Evolutionary conservation across 2,797 vertebrate species (phyloP).

Genomic region (Dromococcyx pavoninus): DNA sequence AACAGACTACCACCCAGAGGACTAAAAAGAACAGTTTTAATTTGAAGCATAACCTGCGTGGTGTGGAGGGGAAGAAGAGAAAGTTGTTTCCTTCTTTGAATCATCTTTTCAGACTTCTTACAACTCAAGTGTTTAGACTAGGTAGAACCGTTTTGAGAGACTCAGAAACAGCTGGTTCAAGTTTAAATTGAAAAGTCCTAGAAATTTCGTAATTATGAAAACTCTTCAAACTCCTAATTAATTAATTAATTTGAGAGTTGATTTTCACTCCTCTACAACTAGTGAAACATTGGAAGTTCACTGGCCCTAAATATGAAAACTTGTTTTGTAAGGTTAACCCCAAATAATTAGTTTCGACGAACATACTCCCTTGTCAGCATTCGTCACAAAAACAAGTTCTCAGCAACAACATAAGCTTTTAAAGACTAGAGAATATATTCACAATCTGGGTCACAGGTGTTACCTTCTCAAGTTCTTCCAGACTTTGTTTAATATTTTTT

Average conservation of each 20-base stretch:
- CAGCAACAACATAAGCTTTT: neutral
- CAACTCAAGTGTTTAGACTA: neutral
- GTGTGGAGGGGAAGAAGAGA: rapidly evolving
- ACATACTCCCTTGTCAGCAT: neutral
- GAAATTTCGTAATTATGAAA: neutral
- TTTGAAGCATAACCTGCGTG: neutral
- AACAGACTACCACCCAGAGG: neutral
- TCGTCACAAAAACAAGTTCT: neutral
- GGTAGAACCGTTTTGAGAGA: neutral
- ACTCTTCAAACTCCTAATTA: neutral
- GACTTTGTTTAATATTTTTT: neutral
- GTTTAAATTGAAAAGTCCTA: neutral
- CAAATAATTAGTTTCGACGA: neutral
- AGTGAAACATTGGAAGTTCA: neutral
- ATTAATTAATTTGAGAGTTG: neutral
- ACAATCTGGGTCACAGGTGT: neutral
- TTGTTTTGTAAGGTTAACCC: neutral
- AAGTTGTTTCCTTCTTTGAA: neutral
- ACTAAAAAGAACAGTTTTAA: neutral
- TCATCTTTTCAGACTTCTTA: neutral
- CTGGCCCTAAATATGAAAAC: neutral
- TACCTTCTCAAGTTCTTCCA: neutral
- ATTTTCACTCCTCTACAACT: neutral
- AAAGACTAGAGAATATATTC: neutral
- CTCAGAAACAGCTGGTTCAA: neutral